Conservation (phyloP, 2,888 invertebrate genomes). For the Cheiracanthium punctorium region DNA sequence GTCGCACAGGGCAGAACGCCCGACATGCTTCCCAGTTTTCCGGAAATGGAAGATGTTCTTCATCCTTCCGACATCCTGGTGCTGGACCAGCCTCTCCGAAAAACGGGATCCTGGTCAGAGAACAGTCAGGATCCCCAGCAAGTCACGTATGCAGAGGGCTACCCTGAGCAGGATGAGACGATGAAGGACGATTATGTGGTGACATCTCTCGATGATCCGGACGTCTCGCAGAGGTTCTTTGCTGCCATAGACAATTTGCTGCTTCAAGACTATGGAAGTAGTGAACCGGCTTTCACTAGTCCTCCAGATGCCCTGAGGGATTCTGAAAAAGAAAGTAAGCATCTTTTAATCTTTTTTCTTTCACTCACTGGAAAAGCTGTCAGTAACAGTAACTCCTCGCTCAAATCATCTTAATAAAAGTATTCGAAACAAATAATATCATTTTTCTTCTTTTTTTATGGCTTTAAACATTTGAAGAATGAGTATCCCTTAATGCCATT, state of each 20-base stretch:
- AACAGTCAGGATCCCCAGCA: background rate
- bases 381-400: no score
- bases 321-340: conserved; percentile 20
- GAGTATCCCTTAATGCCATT: no score
- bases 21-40: conserved; percentile 43
- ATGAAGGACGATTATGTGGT: conserved; percentile 67
- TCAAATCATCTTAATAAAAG: no score
- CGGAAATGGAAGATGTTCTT: conserved; percentile 70
- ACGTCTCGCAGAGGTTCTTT: conserved; percentile 64
- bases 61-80: conserved; percentile 71
- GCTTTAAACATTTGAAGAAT: no score
- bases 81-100: conserved; percentile 68
- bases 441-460: no score
- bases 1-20: conserved; percentile 17
- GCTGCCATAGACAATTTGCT: conserved; percentile 65
- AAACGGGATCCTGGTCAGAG: conserved; percentile 26
- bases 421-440: no score
- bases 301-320: conserved; percentile 20
- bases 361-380: no score
- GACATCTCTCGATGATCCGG: conserved; percentile 63
- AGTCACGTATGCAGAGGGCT: background rate
- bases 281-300: conserved; percentile 20
- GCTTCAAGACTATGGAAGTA: conserved; percentile 53
- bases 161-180: conserved; percentile 28
- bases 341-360: no score